These are phyloP conservation scores for Girardia tigrina DNA, from an alignment of 2,888 invertebrate species.

Conservation along the genomic window DNA sequence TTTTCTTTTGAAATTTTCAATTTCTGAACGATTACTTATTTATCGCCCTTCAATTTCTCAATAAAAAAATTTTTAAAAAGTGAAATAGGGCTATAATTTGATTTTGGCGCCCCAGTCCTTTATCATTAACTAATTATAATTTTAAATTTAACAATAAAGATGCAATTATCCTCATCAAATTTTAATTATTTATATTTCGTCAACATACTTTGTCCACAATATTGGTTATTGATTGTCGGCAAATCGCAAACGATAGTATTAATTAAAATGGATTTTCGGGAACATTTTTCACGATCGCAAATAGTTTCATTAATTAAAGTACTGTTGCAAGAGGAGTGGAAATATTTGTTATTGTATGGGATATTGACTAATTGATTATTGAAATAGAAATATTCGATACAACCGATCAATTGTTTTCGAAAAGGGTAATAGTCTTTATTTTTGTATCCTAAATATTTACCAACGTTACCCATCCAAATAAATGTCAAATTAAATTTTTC, in stretches of 20 bases:
- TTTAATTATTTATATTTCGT: too few species aligned
- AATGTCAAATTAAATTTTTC: not conserved
- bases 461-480: constrained; percentile 3
- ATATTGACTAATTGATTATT: not conserved
- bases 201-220: not conserved
- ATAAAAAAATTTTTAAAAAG: too few species aligned
- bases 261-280: not conserved
- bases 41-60: too few species aligned
- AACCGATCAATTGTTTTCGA: not conserved
- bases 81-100: too few species aligned
- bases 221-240: not conserved
- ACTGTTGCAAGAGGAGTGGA: not conserved
- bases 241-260: not conserved
- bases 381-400: not conserved
- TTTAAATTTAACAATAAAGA: too few species aligned
- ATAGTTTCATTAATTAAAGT: not conserved
- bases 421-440: not conserved
- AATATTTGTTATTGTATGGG: not conserved
- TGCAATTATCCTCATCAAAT: too few species aligned
- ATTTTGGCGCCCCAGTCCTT: too few species aligned
- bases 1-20: too few species aligned
- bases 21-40: too few species aligned
- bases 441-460: not conserved
- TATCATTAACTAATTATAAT: too few species aligned
- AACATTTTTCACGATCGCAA: not conserved